Evolutionary conservation across 1,140 invertebrate genomes (phyloP).

Genomic region (Acyrthosiphon pisum): DNA sequence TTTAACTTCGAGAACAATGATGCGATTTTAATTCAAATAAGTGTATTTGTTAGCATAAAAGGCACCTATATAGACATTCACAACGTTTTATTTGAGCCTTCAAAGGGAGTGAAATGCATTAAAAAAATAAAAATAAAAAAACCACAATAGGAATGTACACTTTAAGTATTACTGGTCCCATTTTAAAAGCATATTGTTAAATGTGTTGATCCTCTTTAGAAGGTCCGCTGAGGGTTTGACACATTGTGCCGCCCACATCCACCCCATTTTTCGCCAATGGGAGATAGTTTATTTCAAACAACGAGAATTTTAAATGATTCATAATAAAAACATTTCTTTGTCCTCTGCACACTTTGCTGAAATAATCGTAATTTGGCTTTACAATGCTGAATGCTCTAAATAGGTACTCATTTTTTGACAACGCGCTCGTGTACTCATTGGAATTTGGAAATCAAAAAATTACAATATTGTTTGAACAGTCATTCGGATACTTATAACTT

Average conservation of each 20-base stretch:
- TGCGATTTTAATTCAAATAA: conserved; percentile 36
- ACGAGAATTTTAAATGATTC: conserved; percentile 36
- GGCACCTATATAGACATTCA: background rate
- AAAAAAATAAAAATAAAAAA: conserved; percentile 29
- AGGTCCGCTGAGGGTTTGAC: conserved; percentile 43
- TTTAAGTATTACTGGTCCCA: conserved; percentile 32
- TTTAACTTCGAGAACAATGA: background rate
- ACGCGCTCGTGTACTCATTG: background rate
- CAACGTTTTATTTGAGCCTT: conserved; percentile 5
- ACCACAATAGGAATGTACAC: conserved; percentile 55
- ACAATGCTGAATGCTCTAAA: background rate
- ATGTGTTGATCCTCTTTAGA: conserved; percentile 52
- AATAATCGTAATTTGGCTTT: conserved; percentile 11
- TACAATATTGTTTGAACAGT: background rate
- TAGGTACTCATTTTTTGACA: background rate
- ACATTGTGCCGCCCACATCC: conserved; percentile 54
- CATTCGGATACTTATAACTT: background rate
- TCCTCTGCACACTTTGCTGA: background rate
- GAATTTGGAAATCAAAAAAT: background rate
- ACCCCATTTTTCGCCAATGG: conserved; percentile 55
- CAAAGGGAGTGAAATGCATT: conserved; percentile 48
- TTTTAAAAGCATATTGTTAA: conserved; percentile 56
- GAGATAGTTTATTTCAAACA: conserved; percentile 49
- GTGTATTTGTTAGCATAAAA: conserved; percentile 24
- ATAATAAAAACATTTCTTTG: conserved; percentile 42